Conservation (phyloP, 2,113 vertebrate species). For the Hylia prasina region DNA sequence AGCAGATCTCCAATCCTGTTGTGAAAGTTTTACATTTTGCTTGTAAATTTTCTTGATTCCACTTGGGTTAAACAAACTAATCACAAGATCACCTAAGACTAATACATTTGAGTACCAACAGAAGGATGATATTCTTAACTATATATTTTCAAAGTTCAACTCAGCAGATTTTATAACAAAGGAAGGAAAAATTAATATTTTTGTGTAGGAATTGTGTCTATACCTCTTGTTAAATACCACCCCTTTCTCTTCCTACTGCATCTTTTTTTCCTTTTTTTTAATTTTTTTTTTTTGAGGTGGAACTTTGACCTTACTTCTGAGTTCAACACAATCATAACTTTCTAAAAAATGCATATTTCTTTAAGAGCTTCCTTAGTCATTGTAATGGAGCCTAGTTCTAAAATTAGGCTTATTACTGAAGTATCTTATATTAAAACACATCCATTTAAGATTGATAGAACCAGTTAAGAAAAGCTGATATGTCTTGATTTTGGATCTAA, state of each 20-base stretch:
- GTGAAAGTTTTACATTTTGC: background rate
- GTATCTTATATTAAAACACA: background rate
- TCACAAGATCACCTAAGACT: background rate
- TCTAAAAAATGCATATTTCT: background rate
- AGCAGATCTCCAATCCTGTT: background rate
- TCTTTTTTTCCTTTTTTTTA: too few species aligned
- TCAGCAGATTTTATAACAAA: background rate
- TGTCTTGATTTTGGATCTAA: background rate
- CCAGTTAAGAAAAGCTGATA: background rate
- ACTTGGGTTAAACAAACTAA: background rate
- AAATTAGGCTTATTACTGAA: background rate
- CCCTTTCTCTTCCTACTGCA: rapidly evolving
- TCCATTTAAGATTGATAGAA: background rate
- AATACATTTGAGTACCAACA: background rate
- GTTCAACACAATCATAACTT: background rate
- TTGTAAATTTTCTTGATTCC: background rate
- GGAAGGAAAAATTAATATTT: background rate
- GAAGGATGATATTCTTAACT: background rate
- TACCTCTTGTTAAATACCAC: background rate
- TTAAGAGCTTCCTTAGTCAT: background rate
- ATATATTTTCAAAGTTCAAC: background rate
- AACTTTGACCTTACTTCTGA: background rate
- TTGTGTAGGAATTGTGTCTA: background rate
- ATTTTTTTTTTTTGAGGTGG: rapidly evolving
- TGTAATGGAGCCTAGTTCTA: background rate